Percentiles rank a stretch among this genome's conserved stretches.
phyloP scores from a whole-genome alignment of 2,888 invertebrate species.

The Tetropium fuscum region DNA sequence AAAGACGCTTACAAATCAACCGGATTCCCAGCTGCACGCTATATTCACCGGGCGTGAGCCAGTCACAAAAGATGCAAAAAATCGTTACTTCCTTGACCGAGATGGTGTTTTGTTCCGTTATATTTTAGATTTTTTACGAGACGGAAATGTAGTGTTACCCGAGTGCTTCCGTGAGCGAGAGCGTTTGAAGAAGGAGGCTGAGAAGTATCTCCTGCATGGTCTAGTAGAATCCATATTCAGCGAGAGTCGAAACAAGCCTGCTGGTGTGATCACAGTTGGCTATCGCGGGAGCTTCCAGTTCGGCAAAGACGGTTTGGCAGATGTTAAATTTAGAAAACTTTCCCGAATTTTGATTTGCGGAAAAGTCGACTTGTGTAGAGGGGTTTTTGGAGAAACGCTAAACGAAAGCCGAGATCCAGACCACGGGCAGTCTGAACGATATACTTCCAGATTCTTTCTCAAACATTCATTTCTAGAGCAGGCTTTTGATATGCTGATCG shows the following conservation, averaged over 20 bases:
- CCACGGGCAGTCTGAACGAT: conserved; percentile 90
- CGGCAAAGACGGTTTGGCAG: conserved; percentile 97
- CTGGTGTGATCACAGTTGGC: conserved; percentile 70
- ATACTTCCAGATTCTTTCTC: conserved; percentile 97
- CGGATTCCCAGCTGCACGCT: conserved; percentile 81
- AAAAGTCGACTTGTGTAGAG: conserved; percentile 92
- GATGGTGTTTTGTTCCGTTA: conserved; percentile 96
- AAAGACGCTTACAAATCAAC: conserved; percentile 83
- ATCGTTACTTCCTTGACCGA: conserved; percentile 94
- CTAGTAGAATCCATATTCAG: conserved; percentile 76
- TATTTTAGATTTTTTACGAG: conserved; percentile 95
- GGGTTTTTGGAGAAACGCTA: conserved; percentile 95
- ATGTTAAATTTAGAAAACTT: conserved; percentile 98
- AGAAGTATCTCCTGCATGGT: conserved; percentile 78
- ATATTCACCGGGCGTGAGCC: conserved; percentile 76
- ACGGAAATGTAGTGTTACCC: conserved; percentile 89
- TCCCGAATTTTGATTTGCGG: conserved; percentile 97
- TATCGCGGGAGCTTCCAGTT: conserved; percentile 99
- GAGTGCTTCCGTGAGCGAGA: conserved; percentile 94
- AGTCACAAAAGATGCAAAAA: conserved; percentile 82
- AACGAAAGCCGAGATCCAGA: conserved; percentile 99
- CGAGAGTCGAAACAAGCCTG: conserved; percentile 68
- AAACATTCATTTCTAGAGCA: conserved; percentile 98
- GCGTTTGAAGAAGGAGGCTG: conserved; percentile 80
- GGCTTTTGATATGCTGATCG: conserved; percentile 92